These are phyloP conservation scores for Hypotaenidia okinawae DNA, from an alignment of 2,797 vertebrate genomes.

Conservation along the genomic window DNA sequence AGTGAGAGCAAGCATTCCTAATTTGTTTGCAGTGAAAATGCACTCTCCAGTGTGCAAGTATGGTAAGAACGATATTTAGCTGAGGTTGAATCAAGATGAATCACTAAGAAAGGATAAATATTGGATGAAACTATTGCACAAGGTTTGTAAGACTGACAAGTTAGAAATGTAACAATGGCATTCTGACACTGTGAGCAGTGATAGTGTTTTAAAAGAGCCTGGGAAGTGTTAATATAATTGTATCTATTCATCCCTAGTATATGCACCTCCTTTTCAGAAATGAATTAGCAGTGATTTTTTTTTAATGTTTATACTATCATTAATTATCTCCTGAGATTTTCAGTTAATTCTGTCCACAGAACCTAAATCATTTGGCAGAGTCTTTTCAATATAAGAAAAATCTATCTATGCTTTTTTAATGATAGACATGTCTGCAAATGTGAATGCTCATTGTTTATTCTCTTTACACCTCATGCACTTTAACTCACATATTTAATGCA, in stretches of 20 bases:
- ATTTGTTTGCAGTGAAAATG: neutral
- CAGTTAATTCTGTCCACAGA: neutral
- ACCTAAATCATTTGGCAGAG: neutral
- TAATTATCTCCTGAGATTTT: neutral
- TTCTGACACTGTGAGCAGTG: neutral
- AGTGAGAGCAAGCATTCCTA: neutral
- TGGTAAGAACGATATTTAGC: neutral
- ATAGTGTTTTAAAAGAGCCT: neutral
- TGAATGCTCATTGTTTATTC: conserved; percentile 16
- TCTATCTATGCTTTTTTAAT: neutral
- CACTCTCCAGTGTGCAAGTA: neutral
- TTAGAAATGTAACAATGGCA: neutral
- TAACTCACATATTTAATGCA: conserved; percentile 6
- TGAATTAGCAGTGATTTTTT: neutral
- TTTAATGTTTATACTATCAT: neutral
- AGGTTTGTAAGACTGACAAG: neutral
- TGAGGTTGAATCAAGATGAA: neutral
- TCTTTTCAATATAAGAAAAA: neutral
- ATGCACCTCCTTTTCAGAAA: neutral
- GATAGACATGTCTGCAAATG: neutral
- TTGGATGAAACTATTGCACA: neutral
- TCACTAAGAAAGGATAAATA: neutral
- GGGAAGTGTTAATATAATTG: neutral
- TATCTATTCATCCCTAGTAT: neutral
- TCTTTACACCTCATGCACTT: conserved; percentile 1